These are phyloP conservation scores for Hydrotaea cyrtoneurina DNA, from an alignment of 2,888 invertebrate species.

Conservation along the genomic window DNA sequence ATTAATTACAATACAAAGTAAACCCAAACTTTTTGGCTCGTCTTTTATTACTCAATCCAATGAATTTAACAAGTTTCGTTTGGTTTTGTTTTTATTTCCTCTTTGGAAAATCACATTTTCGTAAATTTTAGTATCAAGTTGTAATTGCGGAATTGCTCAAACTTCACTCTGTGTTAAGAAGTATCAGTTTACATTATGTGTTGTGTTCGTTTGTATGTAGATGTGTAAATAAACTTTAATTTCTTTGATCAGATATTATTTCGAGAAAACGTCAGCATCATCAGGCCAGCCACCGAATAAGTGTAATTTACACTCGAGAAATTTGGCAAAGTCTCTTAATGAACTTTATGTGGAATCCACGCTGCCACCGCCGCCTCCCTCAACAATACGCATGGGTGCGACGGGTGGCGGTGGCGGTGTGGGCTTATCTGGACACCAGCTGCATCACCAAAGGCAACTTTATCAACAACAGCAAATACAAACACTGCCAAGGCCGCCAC, in stretches of 20 bases:
- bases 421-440: neutral
- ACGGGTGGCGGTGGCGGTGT: no score
- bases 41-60: no score
- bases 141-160: no score
- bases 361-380: slow-evolving; percentile 68
- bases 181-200: no score
- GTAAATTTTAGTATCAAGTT: no score
- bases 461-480: slow-evolving; percentile 58
- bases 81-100: no score
- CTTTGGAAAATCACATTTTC: no score
- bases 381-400: slow-evolving; percentile 62
- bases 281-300: slow-evolving; percentile 71
- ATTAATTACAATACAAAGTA: no score
- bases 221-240: neutral
- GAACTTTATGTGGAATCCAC: slow-evolving; percentile 79
- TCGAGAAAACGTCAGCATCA: slow-evolving; percentile 76
- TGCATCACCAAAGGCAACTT: neutral
- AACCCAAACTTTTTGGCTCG: no score
- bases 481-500: slow-evolving; percentile 69
- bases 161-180: no score
- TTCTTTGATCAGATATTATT: slow-evolving; percentile 74
- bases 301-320: slow-evolving; percentile 78
- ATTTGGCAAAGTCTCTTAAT: slow-evolving; percentile 80
- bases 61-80: no score
- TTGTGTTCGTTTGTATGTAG: neutral